Percentiles rank a stretch among this genome's conserved stretches.
These are phyloP conservation scores for Planiliza haematocheilus DNA, from an alignment of 2,113 vertebrate species.

Conservation along the genomic window DNA sequence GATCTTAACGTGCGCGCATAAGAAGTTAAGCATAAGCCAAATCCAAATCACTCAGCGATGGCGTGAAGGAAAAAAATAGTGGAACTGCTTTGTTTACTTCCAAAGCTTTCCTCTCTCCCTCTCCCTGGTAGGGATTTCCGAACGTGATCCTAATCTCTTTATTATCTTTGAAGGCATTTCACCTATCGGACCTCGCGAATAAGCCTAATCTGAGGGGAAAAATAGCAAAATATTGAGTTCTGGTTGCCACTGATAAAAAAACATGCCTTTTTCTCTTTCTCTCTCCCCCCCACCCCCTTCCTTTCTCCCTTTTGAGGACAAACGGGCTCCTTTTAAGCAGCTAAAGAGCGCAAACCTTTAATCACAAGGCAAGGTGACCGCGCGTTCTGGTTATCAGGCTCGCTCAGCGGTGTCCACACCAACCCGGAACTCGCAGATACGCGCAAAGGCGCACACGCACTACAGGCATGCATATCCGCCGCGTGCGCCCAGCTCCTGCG, in stretches of 20 bases:
- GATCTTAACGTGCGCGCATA: slow-evolving; percentile 60
- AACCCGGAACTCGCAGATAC: slow-evolving; percentile 23
- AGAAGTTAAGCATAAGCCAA: slow-evolving; percentile 61
- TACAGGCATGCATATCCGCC: slow-evolving; percentile 2
- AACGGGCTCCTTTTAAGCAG: slow-evolving; percentile 61
- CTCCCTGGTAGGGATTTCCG: slow-evolving; percentile 65
- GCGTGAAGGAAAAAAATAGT: slow-evolving; percentile 41
- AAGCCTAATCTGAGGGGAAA: slow-evolving; percentile 69
- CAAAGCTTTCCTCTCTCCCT: slow-evolving; percentile 56
- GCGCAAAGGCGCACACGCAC: not conserved
- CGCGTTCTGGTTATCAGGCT: slow-evolving; percentile 71
- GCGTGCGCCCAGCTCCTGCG: slow-evolving; percentile 7
- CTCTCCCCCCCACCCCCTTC: slow-evolving; percentile 58
- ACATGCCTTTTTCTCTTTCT: slow-evolving; percentile 24
- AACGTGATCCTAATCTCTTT: slow-evolving; percentile 75
- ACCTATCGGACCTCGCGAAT: slow-evolving; percentile 77
- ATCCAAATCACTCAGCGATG: slow-evolving; percentile 36
- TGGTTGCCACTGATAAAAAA: slow-evolving; percentile 79
- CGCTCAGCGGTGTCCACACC: slow-evolving; percentile 52
- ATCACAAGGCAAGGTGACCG: slow-evolving; percentile 80
- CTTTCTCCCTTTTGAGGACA: slow-evolving; percentile 65
- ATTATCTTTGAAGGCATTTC: slow-evolving; percentile 77
- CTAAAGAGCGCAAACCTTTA: slow-evolving; percentile 73
- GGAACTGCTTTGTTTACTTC: slow-evolving; percentile 71
- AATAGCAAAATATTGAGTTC: slow-evolving; percentile 69